Evolutionary conservation across 2,888 invertebrate species (phyloP), one percentile per base, ranked within the genome.

Genomic region (Diadromus collaris): DNA sequence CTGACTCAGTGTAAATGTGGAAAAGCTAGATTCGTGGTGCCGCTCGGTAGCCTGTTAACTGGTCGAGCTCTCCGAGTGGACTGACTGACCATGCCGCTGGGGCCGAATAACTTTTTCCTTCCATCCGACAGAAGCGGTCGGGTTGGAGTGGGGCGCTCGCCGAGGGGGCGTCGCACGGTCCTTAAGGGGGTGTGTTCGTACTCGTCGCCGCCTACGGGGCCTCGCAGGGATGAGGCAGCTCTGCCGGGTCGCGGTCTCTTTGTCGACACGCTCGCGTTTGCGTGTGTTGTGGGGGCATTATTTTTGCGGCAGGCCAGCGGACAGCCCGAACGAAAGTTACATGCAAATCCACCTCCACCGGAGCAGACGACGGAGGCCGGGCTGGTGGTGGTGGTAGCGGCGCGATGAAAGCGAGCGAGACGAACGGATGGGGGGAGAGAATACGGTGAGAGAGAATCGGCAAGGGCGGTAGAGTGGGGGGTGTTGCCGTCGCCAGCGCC

Each of bases 31-130:
- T 41, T 65, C n/a, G 65, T 69, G 46, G 24, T 9, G 60, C 19
- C 51, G 32, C 58, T 76, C 32, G 76, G 75, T 67, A 56, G 73
- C 84, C 83, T 89, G 87, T 85, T 86, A 68, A 83, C 87, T 76
- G 83, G 85, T 83, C 89, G 88, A 90, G 89, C 87, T 89, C 90
- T 86, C 88, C 86, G 88, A 88, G 87, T 85, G 85, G 86, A 90
- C 90, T 90, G 89, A 86, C 85, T 85, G 86, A 85, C 83, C 86
- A 84, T 83, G 83, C 82, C 75, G 83, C 78, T 82, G 81, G 83
- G 83, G 70, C 78, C 72, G 76, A 79, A 76, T 82, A 82, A 72
- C 85, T 89, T 89, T 88, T 89, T 89, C 86, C 83, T 88, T 88
- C 85, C 73, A 78, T n/a, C 84, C 76, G 78, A 70, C 29, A 29